A percentile compares a stretch with the other conserved stretches of the same genome.
These are phyloP conservation scores for Steromphala cineraria DNA, from an alignment of 2,888 invertebrate species.

Conservation along the genomic window DNA sequence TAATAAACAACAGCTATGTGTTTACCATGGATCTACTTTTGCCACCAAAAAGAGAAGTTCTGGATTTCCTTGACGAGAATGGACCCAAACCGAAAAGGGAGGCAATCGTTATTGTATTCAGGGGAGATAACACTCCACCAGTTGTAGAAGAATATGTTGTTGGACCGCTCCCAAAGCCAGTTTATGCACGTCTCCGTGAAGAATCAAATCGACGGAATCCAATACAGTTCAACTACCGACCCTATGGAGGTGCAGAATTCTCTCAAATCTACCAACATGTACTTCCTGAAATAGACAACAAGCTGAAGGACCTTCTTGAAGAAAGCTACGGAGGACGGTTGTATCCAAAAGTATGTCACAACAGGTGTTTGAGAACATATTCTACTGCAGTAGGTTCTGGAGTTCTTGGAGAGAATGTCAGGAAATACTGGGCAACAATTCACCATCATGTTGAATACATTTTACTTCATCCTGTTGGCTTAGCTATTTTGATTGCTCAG, in stretches of 20 bases:
- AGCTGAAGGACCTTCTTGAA: constrained; percentile 26
- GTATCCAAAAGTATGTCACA: constrained; percentile 35
- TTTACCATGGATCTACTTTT: constrained; percentile 34
- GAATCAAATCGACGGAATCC: constrained; percentile 24
- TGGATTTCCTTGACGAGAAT: constrained; percentile 38
- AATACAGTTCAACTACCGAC: constrained; percentile 38
- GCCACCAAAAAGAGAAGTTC: constrained; percentile 43
- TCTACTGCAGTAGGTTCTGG: constrained; percentile 44
- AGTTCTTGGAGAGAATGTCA: constrained; percentile 34
- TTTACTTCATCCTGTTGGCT: constrained; percentile 50
- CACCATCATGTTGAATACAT: constrained; percentile 44
- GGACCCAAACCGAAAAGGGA: constrained; percentile 44
- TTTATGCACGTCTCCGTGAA: constrained; percentile 22
- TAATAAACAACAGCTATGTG: constrained; percentile 35
- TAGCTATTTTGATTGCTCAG: constrained; percentile 50
- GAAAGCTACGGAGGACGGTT: constrained; percentile 41
- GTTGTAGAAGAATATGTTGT: constrained; percentile 59
- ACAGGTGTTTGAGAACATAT: constrained; percentile 47
- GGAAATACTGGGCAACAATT: constrained; percentile 52
- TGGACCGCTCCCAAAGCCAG: constrained; percentile 53
- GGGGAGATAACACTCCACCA: constrained; percentile 53
- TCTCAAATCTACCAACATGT: background rate
- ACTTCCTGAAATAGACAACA: constrained; percentile 27
- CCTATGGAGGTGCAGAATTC: constrained; percentile 34
- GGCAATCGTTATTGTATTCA: constrained; percentile 57